Percentiles rank a stretch among this genome's conserved stretches.
Conservation (phyloP, 1,140 invertebrate species). For the Magallana gigas region DNA sequence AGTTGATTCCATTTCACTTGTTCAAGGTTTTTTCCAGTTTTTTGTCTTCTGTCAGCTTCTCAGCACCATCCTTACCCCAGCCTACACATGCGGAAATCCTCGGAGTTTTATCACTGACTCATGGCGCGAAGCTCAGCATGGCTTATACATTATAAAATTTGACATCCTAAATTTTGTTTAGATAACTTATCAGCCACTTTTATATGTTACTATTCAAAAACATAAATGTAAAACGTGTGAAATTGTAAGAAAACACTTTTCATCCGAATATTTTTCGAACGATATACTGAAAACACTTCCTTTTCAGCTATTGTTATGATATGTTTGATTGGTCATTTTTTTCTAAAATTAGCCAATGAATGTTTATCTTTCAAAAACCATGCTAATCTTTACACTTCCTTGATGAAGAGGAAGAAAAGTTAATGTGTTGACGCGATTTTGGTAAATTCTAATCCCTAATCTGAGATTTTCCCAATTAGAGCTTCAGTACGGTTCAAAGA, state of each 20-base stretch:
- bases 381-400: too few species aligned
- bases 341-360: conserved; percentile 12
- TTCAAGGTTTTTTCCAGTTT: background rate
- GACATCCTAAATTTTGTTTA: too few species aligned
- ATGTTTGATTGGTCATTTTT: background rate
- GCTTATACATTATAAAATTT: too few species aligned
- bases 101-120: background rate
- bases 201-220: too few species aligned
- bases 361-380: background rate
- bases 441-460: too few species aligned
- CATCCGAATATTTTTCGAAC: conserved; percentile 1
- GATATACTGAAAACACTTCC: background rate
- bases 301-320: background rate
- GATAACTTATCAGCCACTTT: too few species aligned
- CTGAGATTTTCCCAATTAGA: too few species aligned
- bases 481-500: too few species aligned
- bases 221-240: too few species aligned
- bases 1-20: background rate
- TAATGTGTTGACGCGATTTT: too few species aligned
- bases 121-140: background rate
- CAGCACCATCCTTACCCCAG: background rate
- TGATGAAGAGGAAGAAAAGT: too few species aligned
- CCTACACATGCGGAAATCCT: background rate
- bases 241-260: background rate
- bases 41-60: background rate